These are phyloP conservation scores for Forbesichthys agassizii DNA, from an alignment of 2,113 vertebrate genomes.

Conservation along the genomic window DNA sequence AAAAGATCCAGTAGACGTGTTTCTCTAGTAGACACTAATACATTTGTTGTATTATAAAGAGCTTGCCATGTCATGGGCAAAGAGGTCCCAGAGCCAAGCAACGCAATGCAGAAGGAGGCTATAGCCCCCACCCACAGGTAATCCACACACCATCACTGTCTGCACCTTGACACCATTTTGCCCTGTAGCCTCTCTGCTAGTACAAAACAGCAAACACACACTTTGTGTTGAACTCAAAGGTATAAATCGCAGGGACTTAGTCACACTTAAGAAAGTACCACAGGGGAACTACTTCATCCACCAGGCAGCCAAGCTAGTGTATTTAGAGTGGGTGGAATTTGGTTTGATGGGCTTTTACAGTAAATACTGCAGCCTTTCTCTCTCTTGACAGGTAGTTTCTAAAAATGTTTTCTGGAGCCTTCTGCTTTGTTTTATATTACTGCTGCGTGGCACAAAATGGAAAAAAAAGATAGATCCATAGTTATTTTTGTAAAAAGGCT, in stretches of 20 bases:
- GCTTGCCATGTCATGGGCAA: slow-evolving; percentile 34
- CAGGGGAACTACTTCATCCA: slow-evolving; percentile 52
- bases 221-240: slow-evolving; percentile 40
- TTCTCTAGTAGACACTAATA: slow-evolving; percentile 24
- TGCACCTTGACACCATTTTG: slow-evolving; percentile 13
- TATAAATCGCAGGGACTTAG: slow-evolving; percentile 48
- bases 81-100: slow-evolving; percentile 35
- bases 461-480: too few relatives aligned
- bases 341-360: slow-evolving; percentile 45
- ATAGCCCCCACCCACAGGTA: slow-evolving; percentile 23
- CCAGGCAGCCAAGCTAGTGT: slow-evolving; percentile 43
- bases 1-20: not conserved
- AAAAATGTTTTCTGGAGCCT: too few relatives aligned
- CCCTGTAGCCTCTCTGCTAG: slow-evolving; percentile 23
- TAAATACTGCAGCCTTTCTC: slow-evolving; percentile 8
- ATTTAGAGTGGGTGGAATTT: slow-evolving; percentile 43
- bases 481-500: too few relatives aligned
- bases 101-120: slow-evolving; percentile 27
- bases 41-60: slow-evolving; percentile 38
- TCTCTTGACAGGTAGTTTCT: too few relatives aligned
- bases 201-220: slow-evolving; percentile 32
- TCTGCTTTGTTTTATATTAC: too few relatives aligned
- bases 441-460: too few relatives aligned
- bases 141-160: slow-evolving; percentile 42
- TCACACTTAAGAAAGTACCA: slow-evolving; percentile 52